These are phyloP conservation scores for Orchesella cincta DNA, from an alignment of 1,140 invertebrate genomes.

Conservation along the genomic window DNA sequence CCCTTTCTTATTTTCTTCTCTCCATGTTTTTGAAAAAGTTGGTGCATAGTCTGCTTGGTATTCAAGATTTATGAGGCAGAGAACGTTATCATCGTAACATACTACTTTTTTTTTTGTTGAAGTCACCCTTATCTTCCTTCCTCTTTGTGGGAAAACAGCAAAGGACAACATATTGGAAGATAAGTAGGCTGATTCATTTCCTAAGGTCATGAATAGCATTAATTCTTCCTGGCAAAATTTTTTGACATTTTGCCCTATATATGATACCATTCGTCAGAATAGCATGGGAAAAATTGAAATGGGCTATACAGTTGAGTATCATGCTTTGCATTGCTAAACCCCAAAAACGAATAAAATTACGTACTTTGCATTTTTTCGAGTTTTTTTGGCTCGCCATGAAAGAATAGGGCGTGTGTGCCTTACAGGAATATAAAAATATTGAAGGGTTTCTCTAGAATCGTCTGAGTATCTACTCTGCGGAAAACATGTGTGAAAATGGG, in stretches of 20 bases:
- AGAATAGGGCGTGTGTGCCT: not conserved
- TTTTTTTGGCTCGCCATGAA: too few relatives aligned
- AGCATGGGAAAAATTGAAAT: not conserved
- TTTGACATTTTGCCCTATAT: conserved; percentile 14
- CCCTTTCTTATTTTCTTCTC: too few relatives aligned
- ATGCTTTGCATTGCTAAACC: too few relatives aligned
- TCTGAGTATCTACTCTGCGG: not conserved
- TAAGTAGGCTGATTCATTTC: conserved; percentile 3
- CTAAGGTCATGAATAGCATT: conserved; percentile 12
- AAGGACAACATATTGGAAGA: conserved; percentile 1
- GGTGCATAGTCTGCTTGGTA: too few relatives aligned
- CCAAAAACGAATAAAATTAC: too few relatives aligned
- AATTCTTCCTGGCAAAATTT: conserved; percentile 14
- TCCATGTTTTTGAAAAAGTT: too few relatives aligned
- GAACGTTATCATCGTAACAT: too few relatives aligned
- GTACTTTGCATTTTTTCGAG: too few relatives aligned
- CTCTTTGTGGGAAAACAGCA: not conserved
- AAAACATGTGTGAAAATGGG: not conserved
- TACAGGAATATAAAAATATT: not conserved
- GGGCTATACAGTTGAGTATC: too few relatives aligned
- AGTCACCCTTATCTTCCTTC: not conserved
- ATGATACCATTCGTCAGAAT: not conserved
- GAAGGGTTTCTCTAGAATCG: not conserved
- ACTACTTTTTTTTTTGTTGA: not conserved
- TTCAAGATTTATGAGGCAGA: too few relatives aligned